These are phyloP conservation scores for Drosophila arizonae DNA, from an alignment of 1,140 invertebrate species.

Conservation along the genomic window DNA sequence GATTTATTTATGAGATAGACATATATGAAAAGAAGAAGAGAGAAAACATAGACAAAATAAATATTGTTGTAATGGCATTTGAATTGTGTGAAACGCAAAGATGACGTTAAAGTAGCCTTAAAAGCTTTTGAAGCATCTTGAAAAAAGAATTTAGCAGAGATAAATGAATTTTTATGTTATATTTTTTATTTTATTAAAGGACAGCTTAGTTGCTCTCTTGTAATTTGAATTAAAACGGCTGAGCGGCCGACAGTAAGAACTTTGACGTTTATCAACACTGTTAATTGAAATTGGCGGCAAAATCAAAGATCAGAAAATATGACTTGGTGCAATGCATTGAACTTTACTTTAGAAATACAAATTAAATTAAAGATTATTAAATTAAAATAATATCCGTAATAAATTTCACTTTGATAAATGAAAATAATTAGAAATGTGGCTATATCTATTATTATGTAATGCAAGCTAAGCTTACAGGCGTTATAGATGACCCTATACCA, in stretches of 20 bases:
- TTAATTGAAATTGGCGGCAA: no score
- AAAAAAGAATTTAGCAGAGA: not conserved
- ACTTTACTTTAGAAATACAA: no score
- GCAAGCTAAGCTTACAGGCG: conserved; percentile 26
- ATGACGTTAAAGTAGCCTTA: not conserved
- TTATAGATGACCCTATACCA: not conserved
- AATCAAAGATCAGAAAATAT: no score
- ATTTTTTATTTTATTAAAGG: not conserved
- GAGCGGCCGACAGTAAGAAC: not conserved
- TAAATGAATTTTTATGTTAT: not conserved
- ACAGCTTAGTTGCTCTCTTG: no score
- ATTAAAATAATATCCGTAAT: not conserved
- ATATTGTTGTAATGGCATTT: conserved; percentile 9
- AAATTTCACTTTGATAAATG: not conserved
- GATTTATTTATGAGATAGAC: conserved; percentile 6
- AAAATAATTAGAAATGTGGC: not conserved
- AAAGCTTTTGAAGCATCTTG: conserved; percentile 13
- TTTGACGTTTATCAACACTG: no score
- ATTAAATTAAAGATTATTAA: not conserved
- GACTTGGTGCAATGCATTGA: no score
- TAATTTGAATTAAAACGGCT: not conserved
- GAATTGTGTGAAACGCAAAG: not conserved
- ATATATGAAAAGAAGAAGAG: conserved; percentile 45
- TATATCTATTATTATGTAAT: not conserved
- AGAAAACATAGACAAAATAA: conserved; percentile 31